Percentiles rank a stretch among this genome's conserved stretches.
These are phyloP conservation scores for Grammomys surdaster DNA, from an alignment of 2,113 vertebrate genomes.

Conservation along the genomic window DNA sequence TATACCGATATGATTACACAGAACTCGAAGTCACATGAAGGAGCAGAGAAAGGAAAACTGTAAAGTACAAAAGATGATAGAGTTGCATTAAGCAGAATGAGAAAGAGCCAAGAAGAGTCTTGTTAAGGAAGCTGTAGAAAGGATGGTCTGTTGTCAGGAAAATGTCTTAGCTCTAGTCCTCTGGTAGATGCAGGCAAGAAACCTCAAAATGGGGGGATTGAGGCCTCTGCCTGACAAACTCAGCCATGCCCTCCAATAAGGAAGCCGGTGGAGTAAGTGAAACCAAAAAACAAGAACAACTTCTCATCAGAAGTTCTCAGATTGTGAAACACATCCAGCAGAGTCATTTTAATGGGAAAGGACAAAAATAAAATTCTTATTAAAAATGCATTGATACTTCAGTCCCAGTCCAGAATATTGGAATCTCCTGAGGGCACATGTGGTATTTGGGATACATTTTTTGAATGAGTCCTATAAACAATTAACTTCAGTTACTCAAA, in stretches of 20 bases:
- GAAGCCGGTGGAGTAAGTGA: neutral
- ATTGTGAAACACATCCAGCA: neutral
- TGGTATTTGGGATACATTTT: neutral
- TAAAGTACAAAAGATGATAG: neutral
- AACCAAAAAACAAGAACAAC: neutral
- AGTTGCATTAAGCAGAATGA: neutral
- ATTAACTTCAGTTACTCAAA: neutral
- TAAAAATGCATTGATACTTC: neutral
- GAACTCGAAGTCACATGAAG: neutral
- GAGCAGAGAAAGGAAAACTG: neutral
- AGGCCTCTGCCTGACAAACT: neutral
- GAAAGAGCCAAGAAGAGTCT: neutral
- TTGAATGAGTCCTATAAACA: neutral
- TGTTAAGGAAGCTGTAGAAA: neutral
- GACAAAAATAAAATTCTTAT: neutral
- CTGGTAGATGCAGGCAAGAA: neutral
- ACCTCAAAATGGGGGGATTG: neutral
- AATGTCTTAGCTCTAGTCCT: neutral
- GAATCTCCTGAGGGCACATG: neutral
- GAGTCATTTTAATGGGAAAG: neutral
- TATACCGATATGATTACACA: neutral
- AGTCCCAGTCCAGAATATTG: neutral
- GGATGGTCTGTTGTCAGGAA: neutral
- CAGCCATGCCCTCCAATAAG: neutral
- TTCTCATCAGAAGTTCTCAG: neutral